A percentile compares a stretch with the other conserved stretches of the same genome.
These are phyloP conservation scores for Drosophila glabriapex DNA, from an alignment of 2,888 invertebrate species.

Conservation along the genomic window DNA sequence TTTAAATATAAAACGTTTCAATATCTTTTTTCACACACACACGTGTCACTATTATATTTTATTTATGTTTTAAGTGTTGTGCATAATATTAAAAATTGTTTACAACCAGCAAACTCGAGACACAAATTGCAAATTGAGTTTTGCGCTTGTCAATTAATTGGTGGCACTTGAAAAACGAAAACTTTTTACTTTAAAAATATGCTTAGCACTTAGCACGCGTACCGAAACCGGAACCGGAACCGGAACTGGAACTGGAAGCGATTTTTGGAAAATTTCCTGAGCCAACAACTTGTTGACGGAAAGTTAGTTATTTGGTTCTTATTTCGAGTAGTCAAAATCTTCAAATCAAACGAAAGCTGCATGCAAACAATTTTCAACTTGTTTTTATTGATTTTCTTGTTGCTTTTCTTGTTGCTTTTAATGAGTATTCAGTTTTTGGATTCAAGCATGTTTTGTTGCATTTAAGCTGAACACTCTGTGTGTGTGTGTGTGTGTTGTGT, in stretches of 20 bases:
- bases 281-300: too few relatives aligned
- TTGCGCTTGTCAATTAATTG: conserved; percentile 2
- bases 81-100: neutral
- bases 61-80: neutral
- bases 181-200: neutral
- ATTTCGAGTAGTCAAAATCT: neutral
- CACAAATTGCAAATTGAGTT: neutral
- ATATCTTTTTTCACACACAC: conserved; percentile 10
- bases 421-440: neutral
- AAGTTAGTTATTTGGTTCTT: neutral
- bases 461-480: neutral
- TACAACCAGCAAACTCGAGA: neutral
- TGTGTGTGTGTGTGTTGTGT: neutral
- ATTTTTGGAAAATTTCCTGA: neutral
- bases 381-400: neutral
- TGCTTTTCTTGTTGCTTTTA: neutral
- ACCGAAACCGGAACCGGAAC: neutral
- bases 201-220: neutral
- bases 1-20: conserved; percentile 4
- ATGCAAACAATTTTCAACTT: neutral
- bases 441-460: neutral
- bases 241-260: conserved; percentile 1
- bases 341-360: neutral
- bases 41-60: neutral
- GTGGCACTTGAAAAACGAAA: conserved; percentile 10